These are phyloP conservation scores for Chrysina gloriosa DNA, from an alignment of 2,888 invertebrate genomes.

Conservation along the genomic window DNA sequence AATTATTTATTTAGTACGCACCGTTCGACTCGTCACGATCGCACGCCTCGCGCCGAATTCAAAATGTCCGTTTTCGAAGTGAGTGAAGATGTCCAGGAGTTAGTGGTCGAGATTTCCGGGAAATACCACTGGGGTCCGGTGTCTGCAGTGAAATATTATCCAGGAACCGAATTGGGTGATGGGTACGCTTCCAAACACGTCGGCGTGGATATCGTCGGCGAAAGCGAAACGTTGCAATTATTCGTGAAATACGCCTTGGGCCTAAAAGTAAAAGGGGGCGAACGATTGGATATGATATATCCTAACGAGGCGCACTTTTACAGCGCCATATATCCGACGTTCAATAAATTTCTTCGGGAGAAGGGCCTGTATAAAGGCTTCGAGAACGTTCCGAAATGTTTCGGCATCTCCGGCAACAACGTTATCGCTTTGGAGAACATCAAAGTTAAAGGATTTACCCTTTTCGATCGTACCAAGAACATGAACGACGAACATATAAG, in stretches of 20 bases:
- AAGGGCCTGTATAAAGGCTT: slow-evolving; percentile 1
- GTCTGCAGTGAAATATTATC: neutral
- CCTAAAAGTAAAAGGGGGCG: neutral
- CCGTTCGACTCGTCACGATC: too few relatives aligned
- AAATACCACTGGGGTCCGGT: too few relatives aligned
- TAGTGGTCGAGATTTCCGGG: neutral
- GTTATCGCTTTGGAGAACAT: slow-evolving; percentile 58
- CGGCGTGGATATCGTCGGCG: neutral
- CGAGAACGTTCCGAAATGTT: slow-evolving; percentile 21
- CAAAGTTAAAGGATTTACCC: slow-evolving; percentile 55
- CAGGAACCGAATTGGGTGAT: neutral
- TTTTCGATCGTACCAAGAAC: slow-evolving; percentile 58
- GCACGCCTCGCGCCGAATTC: too few relatives aligned
- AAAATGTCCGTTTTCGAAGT: too few relatives aligned
- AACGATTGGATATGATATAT: slow-evolving; percentile 21
- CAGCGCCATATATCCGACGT: slow-evolving; percentile 36
- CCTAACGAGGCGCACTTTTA: slow-evolving; percentile 40
- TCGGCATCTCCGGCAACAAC: slow-evolving; percentile 34
- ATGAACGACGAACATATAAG: slow-evolving; percentile 62
- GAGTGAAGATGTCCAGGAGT: neutral
- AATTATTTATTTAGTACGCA: too few relatives aligned
- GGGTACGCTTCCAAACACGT: slow-evolving; percentile 5
- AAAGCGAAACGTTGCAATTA: slow-evolving; percentile 1
- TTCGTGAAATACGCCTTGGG: slow-evolving; percentile 26
- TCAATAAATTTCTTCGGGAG: slow-evolving; percentile 33